Evolutionary conservation across 2,888 invertebrate genomes (phyloP).

Genomic region (Odiellus spinosus): DNA sequence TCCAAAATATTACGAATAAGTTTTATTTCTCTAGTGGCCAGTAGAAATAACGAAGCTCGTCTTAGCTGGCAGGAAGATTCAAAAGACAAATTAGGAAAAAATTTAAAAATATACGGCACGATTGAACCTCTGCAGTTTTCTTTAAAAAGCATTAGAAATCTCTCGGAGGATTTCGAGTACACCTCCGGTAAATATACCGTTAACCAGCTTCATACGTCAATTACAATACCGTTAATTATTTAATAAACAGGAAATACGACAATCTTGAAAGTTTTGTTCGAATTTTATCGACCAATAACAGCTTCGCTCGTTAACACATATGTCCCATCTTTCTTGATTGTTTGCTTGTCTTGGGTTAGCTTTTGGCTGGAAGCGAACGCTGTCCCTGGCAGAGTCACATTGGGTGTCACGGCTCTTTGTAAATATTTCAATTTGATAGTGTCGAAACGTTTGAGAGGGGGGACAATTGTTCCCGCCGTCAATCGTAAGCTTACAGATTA

Average conservation of each 20-base stretch:
- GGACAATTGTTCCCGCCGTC: too few species aligned
- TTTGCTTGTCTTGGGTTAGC: slow-evolving; percentile 10
- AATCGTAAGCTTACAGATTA: too few species aligned
- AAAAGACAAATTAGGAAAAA: slow-evolving; percentile 4
- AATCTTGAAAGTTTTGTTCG: slow-evolving; percentile 5
- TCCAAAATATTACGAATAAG: too few species aligned
- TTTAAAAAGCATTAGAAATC: background rate
- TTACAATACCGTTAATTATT: background rate
- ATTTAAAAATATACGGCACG: slow-evolving; percentile 2
- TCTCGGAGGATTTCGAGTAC: too few species aligned
- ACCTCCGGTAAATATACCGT: too few species aligned
- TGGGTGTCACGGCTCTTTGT: slow-evolving; percentile 9
- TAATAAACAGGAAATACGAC: slow-evolving; percentile 4
- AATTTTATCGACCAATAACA: slow-evolving; percentile 8
- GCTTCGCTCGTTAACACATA: slow-evolving; percentile 11
- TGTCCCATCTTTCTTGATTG: slow-evolving; percentile 12
- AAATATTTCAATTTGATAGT: too few species aligned
- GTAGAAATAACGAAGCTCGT: background rate
- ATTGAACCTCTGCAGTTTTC: slow-evolving; percentile 6
- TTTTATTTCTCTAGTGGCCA: background rate
- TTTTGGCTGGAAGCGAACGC: slow-evolving; percentile 15
- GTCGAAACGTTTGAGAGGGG: too few species aligned
- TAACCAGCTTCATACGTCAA: background rate
- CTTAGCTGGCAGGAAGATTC: background rate
- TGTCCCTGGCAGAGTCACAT: slow-evolving; percentile 14